These are phyloP conservation scores for Hassar affinis DNA, from an alignment of 2,113 vertebrate species.

Conservation along the genomic window DNA sequence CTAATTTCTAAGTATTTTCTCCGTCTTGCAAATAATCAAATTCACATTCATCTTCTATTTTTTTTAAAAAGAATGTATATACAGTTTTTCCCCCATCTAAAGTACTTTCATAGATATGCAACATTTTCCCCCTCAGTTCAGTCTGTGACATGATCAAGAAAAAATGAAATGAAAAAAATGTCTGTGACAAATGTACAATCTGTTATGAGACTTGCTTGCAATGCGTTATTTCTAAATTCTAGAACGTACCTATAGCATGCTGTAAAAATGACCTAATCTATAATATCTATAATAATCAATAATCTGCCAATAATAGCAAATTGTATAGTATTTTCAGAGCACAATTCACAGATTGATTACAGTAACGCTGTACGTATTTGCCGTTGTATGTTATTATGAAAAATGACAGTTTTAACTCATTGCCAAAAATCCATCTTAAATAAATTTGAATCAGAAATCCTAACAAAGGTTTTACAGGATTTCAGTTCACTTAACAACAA, in stretches of 20 bases:
- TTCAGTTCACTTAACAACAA: not conserved
- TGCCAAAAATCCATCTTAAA: not conserved
- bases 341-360: not conserved
- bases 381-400: not conserved
- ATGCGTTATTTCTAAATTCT: not conserved
- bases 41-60: not conserved
- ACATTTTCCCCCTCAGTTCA: not conserved
- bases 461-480: too few species aligned
- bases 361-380: not conserved
- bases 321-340: not conserved
- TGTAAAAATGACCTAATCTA: not conserved
- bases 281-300: too few species aligned
- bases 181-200: not conserved
- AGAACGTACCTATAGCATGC: not conserved
- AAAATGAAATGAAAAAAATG: not conserved
- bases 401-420: not conserved
- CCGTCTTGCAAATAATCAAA: slow-evolving; percentile 18
- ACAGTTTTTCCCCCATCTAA: not conserved
- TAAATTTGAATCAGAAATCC: not conserved
- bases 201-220: not conserved
- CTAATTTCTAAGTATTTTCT: slow-evolving; percentile 27
- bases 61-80: not conserved
- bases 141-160: not conserved
- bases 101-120: not conserved
- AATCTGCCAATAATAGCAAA: not conserved